Conservation (phyloP, 2,888 invertebrate species). For the Pollenia angustigena region DNA sequence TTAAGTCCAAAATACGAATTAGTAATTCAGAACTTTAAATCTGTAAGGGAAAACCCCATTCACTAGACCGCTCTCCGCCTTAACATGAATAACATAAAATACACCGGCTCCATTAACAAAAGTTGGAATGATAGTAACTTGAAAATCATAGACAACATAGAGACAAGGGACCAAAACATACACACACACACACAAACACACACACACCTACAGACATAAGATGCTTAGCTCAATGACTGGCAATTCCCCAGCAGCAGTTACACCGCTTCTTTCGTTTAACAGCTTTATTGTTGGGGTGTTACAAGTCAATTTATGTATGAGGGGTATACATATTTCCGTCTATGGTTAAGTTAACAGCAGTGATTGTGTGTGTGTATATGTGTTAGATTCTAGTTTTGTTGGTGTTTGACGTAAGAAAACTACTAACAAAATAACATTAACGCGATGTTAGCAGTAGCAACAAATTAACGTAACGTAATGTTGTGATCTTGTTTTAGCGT, state of each 20-base stretch:
- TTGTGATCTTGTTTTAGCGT: slow-evolving; percentile 44
- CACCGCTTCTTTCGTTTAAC: neutral
- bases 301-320: neutral
- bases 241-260: slow-evolving; percentile 1
- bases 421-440: neutral
- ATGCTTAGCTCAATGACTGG: slow-evolving; percentile 1
- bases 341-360: neutral
- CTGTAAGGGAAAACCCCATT: slow-evolving; percentile 25
- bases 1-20: slow-evolving; percentile 13
- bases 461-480: slow-evolving; percentile 51
- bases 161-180: slow-evolving; percentile 8
- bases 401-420: slow-evolving; percentile 13
- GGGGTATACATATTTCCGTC: slow-evolving; percentile 9
- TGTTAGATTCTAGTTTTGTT: slow-evolving; percentile 31
- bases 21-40: neutral
- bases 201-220: neutral
- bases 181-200: slow-evolving; percentile 1
- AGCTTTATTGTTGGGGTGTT: neutral
- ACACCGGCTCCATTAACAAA: neutral
- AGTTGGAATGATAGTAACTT: slow-evolving; percentile 18
- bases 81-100: neutral
- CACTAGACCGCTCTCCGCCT: neutral
- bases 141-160: slow-evolving; percentile 26
- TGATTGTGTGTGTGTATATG: neutral
- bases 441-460: neutral